These are phyloP conservation scores for Melanotaenia boesemani DNA, from an alignment of 2,797 vertebrate species.

Conservation along the genomic window DNA sequence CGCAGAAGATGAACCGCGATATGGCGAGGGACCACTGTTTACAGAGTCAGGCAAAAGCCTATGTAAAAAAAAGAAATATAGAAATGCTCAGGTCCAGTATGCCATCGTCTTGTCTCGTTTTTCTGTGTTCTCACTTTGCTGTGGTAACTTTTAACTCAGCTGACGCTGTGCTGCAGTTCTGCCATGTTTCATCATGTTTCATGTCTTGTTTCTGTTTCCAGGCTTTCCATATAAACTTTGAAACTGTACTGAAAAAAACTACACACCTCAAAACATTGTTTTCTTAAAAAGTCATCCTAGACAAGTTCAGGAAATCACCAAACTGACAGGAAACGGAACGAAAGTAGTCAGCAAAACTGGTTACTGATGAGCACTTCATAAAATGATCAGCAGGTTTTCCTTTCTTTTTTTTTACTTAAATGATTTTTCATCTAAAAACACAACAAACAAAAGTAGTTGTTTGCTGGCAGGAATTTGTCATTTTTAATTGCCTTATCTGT, in stretches of 20 bases:
- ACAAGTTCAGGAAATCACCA: not conserved
- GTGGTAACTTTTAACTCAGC: not conserved
- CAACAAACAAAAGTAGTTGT: not conserved
- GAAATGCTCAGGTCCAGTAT: not conserved
- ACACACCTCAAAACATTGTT: not conserved
- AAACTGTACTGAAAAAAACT: not conserved
- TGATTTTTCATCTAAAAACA: not conserved
- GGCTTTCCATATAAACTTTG: slow-evolving; percentile 1
- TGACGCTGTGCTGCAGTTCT: not conserved
- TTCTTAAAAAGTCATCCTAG: not conserved
- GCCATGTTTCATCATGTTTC: slow-evolving; percentile 26
- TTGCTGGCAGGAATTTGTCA: too few species aligned
- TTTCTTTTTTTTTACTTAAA: not conserved
- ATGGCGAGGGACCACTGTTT: too few species aligned
- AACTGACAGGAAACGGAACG: not conserved
- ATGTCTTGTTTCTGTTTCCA: slow-evolving; percentile 22
- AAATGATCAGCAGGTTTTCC: not conserved
- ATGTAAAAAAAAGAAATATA: not conserved
- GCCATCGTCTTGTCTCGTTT: not conserved
- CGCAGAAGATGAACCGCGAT: too few species aligned
- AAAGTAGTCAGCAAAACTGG: not conserved
- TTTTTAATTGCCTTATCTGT: too few species aligned
- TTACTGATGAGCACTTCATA: not conserved
- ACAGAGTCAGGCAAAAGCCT: not conserved
- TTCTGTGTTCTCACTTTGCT: not conserved